These are phyloP conservation scores for Spheniscus humboldti DNA, from an alignment of 2,797 vertebrate genomes.

Conservation along the genomic window DNA sequence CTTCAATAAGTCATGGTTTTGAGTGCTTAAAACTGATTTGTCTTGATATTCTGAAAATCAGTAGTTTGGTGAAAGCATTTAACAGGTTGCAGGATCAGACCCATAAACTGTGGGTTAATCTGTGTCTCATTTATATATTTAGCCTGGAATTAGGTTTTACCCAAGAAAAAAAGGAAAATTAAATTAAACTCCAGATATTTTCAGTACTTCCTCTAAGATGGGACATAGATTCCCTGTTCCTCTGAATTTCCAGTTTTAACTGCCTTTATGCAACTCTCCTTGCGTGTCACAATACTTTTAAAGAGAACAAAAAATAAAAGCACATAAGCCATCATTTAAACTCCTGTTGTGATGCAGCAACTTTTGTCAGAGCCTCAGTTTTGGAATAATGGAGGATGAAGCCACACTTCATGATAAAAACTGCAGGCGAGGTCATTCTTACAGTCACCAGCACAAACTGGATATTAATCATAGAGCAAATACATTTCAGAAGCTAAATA, in stretches of 20 bases:
- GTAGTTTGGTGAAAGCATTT: neutral
- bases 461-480: conserved; percentile 70
- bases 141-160: conserved; percentile 27
- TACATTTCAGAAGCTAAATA: conserved; percentile 65
- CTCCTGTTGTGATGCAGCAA: conserved; percentile 24
- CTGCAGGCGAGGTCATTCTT: conserved; percentile 56
- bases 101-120: conserved; percentile 27
- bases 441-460: conserved; percentile 57
- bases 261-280: conserved; percentile 4
- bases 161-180: neutral
- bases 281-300: conserved; percentile 7
- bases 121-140: conserved; percentile 1
- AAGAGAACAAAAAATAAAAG: conserved; percentile 33
- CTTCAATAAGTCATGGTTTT: neutral
- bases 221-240: neutral
- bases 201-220: conserved; percentile 12
- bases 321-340: conserved; percentile 5
- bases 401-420: conserved; percentile 56
- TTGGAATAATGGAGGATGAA: conserved; percentile 43
- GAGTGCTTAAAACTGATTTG: neutral
- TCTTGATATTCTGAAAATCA: neutral
- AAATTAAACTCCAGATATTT: conserved; percentile 32
- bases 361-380: conserved; percentile 45
- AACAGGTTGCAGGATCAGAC: conserved; percentile 1
- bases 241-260: conserved; percentile 20